Evolutionary conservation across 2,888 invertebrate genomes (phyloP), one percentile per base, ranked within the genome.

Genomic region (Drosophila borborema): DNA sequence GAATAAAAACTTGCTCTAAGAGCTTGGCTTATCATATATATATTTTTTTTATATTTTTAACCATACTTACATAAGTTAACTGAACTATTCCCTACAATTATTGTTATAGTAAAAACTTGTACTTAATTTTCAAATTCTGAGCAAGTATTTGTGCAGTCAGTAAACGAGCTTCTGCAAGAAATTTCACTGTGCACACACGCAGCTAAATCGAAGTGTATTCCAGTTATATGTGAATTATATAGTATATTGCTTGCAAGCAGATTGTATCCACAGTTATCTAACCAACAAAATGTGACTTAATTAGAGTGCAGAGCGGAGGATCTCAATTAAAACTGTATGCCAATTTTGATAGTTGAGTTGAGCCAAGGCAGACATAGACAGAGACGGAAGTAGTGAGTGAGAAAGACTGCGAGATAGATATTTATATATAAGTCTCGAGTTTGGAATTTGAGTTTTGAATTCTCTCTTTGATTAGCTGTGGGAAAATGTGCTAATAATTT

Each of bases 401-500:
- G 40, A 40, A 28, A 6, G 10, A 16, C 5, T 28, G n/a, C 28
- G 5, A 40, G 10, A 28, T 10, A 8, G 38, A 9, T 4, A 36
- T 55, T 36, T 46, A 41, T 20, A 20, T 36, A 40, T 20, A n/a
- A n/a, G 56, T 9, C 28, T 28, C 38, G 34, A 49, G 36, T 46
- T 46, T 65, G 43, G n/a, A 54, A 65, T 59, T 66, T 69, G 61
- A 64, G 55, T 68, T 80, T 49, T 9, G 41, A 31, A 51, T 14
- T 51, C 38, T 31, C 28, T 55, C 55, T 55, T n/a, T 55, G n/a
- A 55, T 55, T 41, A 55, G 41, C 55, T 55, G 40, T 48, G 53
- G 77, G 74, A 58, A 65, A 86, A 73, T 65, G 66, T 77, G 74
- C 81, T 86, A 86, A 88, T 72, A 88, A 80, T 72, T 73, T 70